phyloP scores from a whole-genome alignment of 2,888 invertebrate species.

The Brenthis daphne region DNA sequence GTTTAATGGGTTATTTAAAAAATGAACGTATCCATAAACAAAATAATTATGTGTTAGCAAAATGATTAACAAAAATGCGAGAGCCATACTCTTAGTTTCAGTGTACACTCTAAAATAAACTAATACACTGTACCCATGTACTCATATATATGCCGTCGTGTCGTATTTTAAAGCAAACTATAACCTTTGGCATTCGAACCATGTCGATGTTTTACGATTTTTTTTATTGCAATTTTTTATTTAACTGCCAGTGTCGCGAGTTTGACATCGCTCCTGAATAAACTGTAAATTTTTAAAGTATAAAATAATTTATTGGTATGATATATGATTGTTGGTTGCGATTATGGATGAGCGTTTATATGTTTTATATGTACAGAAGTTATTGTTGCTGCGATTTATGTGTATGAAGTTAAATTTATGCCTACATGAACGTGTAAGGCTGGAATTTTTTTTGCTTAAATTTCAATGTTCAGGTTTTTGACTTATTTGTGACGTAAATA shows the following conservation, averaged over 20 bases:
- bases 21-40: background rate
- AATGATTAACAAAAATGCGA: constrained; percentile 6
- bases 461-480: no score
- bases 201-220: constrained; percentile 44
- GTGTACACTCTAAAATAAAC: background rate
- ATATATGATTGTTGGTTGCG: constrained; percentile 29
- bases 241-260: constrained; percentile 42
- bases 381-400: no score
- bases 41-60: constrained; percentile 5
- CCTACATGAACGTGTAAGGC: no score
- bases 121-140: constrained; percentile 21
- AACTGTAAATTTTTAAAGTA: constrained; percentile 36
- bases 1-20: background rate
- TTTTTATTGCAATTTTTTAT: constrained; percentile 47
- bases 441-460: no score
- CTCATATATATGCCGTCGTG: constrained; percentile 27
- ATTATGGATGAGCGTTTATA: constrained; percentile 15
- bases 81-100: constrained; percentile 6
- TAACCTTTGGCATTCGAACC: constrained; percentile 42
- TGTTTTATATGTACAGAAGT: no score
- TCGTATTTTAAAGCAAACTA: constrained; percentile 41
- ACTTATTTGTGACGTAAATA: no score
- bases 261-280: constrained; percentile 42
- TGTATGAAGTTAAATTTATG: no score
- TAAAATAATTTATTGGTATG: constrained; percentile 33